phyloP scores from a whole-genome alignment of 2,113 vertebrate species.

The Blennius ocellaris region DNA sequence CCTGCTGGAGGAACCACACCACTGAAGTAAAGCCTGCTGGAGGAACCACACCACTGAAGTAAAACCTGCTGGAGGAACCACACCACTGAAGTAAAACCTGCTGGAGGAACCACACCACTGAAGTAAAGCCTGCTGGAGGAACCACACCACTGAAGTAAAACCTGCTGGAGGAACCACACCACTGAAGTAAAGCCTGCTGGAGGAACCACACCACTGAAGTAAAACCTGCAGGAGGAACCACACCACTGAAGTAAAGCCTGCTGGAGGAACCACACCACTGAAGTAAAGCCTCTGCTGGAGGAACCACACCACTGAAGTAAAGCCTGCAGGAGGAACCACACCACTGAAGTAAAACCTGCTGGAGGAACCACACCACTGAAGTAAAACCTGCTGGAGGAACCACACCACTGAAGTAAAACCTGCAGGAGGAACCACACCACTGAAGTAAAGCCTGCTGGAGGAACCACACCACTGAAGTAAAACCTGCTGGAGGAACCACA shows the following conservation, averaged over 20 bases:
- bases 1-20: conserved; percentile 15
- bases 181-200: too few species aligned
- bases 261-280: conserved; percentile 21
- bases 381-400: conserved; percentile 6
- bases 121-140: conserved; percentile 6
- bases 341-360: too few species aligned
- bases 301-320: too few species aligned
- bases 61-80: conserved; percentile 16
- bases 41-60: too few species aligned
- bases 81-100: too few species aligned
- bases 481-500: conserved; percentile 15
- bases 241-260: too few species aligned
- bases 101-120: conserved; percentile 21
- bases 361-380: conserved; percentile 19
- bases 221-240: conserved; percentile 15
- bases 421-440: conserved; percentile 15
- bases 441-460: too few species aligned
- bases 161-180: conserved; percentile 15
- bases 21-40: too few species aligned
- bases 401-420: too few species aligned
- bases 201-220: too few species aligned
- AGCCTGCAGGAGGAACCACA: conserved; percentile 15
- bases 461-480: too few species aligned
- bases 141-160: too few species aligned
- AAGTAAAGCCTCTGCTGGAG: not conserved